A percentile compares a stretch with the other conserved stretches of the same genome.
Conservation (phyloP, 92 coral and sea anemone genomes). For the Zoanthus sansibaricus region DNA sequence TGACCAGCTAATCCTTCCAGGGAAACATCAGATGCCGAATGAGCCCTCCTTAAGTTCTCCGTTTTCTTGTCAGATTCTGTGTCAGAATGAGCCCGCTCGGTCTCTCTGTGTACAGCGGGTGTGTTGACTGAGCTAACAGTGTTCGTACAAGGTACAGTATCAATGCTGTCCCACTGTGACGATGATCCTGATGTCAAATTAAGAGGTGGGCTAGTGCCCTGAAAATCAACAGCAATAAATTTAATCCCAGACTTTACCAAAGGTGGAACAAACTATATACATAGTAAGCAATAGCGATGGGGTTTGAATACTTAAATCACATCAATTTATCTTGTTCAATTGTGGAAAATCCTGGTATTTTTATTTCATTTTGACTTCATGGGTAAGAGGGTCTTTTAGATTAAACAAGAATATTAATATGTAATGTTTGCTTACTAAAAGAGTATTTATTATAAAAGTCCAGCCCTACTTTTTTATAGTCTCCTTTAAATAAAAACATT, state of each 20-base stretch:
- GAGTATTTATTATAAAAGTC: too few species aligned
- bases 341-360: too few species aligned
- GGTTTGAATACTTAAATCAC: too few species aligned
- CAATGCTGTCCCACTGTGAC: slow-evolving; percentile 67
- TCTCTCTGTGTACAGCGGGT: background rate
- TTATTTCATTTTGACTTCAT: too few species aligned
- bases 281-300: background rate
- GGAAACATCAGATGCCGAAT: slow-evolving; percentile 76
- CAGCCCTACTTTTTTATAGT: too few species aligned
- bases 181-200: slow-evolving; percentile 35
- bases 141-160: slow-evolving; percentile 73
- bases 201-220: slow-evolving; percentile 42
- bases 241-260: background rate
- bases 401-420: too few species aligned
- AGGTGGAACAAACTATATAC: background rate
- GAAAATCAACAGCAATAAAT: background rate
- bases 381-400: too few species aligned
- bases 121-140: slow-evolving; percentile 21
- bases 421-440: too few species aligned
- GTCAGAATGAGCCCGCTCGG: slow-evolving; percentile 26
- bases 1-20: slow-evolving; percentile 62
- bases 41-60: slow-evolving; percentile 65
- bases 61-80: slow-evolving; percentile 47
- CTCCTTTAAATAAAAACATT: too few species aligned
- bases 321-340: too few species aligned